These are phyloP conservation scores for Theodoxus fluviatilis DNA, from an alignment of 2,888 invertebrate genomes.

Conservation along the genomic window DNA sequence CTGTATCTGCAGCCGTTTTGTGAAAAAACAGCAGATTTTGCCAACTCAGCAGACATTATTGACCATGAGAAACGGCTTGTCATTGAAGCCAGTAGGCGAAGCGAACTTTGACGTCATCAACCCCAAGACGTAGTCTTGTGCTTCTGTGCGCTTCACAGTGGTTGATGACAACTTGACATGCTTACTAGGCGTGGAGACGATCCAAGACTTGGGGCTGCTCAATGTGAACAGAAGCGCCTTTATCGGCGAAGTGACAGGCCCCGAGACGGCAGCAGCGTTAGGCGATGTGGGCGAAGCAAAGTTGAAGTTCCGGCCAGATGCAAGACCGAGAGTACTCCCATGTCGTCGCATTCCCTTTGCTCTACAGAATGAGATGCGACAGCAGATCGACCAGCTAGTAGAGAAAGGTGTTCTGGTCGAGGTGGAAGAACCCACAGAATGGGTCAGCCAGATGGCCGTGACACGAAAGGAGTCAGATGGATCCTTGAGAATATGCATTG, in stretches of 20 bases:
- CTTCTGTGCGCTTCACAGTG: neutral
- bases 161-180: neutral
- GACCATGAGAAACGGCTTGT: conserved; percentile 17
- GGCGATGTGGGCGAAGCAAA: conserved; percentile 26
- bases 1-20: conserved; percentile 4
- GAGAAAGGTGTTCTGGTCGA: conserved; percentile 23
- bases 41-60: conserved; percentile 4
- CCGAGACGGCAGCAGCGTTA: too few species aligned
- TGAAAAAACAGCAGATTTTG: neutral
- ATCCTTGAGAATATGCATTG: conserved; percentile 32
- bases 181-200: conserved; percentile 7
- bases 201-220: conserved; percentile 9
- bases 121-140: neutral
- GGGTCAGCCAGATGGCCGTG: conserved; percentile 34
- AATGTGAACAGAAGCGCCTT: neutral
- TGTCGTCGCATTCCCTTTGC: conserved; percentile 26
- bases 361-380: conserved; percentile 23
- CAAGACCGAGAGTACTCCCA: conserved; percentile 23
- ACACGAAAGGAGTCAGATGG: conserved; percentile 25
- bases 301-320: conserved; percentile 15
- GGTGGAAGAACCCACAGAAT: conserved; percentile 26
- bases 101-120: neutral
- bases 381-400: conserved; percentile 24
- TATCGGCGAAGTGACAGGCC: neutral
- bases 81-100: conserved; percentile 9